Percentiles rank a stretch among this genome's conserved stretches.
phyloP scores from a whole-genome alignment of 2,797 vertebrate genomes.

The Poecilia gillii region DNA sequence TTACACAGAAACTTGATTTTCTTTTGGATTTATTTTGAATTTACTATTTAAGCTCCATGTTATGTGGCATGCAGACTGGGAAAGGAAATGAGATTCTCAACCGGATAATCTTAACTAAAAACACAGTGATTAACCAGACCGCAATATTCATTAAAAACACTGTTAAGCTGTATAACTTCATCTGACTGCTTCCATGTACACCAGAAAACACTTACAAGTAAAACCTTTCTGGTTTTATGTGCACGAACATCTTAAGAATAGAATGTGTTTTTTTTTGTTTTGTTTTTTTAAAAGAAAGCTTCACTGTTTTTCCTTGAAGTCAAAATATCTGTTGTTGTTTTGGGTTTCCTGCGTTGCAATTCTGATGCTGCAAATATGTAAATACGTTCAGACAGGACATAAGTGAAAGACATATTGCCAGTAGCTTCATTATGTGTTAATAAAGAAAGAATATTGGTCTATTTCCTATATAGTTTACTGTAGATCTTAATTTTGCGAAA shows the following conservation, averaged over 20 bases:
- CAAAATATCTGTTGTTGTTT: background rate
- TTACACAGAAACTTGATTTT: background rate
- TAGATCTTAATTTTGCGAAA: background rate
- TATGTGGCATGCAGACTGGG: background rate
- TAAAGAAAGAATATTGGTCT: background rate
- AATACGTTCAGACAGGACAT: background rate
- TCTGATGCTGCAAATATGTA: background rate
- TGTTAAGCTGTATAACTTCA: no score
- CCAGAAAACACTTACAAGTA: background rate
- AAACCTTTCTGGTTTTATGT: background rate
- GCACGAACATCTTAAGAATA: background rate
- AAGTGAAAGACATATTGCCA: background rate
- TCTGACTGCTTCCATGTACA: background rate
- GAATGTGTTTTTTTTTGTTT: background rate
- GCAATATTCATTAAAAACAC: background rate
- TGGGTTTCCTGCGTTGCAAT: background rate
- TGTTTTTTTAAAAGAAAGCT: background rate
- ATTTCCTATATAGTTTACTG: background rate
- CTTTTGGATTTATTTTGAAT: background rate
- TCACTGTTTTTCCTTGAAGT: background rate
- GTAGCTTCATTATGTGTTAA: background rate
- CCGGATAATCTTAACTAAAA: background rate
- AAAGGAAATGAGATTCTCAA: background rate
- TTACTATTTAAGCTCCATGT: background rate
- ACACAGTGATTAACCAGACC: background rate